A percentile compares a stretch with the other conserved stretches of the same genome.
These are phyloP conservation scores for Helleia helle DNA, from an alignment of 2,888 invertebrate species.

Conservation along the genomic window DNA sequence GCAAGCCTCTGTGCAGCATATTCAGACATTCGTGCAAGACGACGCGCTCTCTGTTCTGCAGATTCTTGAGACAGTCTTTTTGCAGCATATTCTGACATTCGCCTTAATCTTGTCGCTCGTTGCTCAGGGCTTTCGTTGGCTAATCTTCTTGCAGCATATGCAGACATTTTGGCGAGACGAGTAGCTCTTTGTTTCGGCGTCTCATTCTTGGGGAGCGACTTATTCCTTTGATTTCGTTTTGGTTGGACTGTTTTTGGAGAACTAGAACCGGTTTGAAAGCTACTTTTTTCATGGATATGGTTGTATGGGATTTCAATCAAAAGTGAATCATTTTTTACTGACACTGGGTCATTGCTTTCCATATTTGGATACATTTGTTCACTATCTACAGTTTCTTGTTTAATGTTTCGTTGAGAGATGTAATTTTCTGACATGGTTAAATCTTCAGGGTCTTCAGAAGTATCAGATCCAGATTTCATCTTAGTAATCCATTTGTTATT, in stretches of 20 bases:
- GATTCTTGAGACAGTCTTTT: constrained; percentile 50
- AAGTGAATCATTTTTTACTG: constrained; percentile 37
- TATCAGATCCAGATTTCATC: constrained; percentile 33
- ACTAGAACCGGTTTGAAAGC: background rate
- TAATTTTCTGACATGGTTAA: constrained; percentile 30
- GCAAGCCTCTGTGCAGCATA: constrained; percentile 60
- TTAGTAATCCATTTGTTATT: constrained; percentile 54
- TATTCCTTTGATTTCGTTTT: constrained; percentile 29
- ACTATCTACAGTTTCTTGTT: constrained; percentile 28
- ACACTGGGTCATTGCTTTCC: constrained; percentile 15
- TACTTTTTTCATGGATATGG: background rate
- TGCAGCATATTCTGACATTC: constrained; percentile 65
- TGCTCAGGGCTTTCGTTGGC: constrained; percentile 58
- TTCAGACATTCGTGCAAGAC: constrained; percentile 59
- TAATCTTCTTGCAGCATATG: constrained; percentile 55
- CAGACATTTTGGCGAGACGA: constrained; percentile 55
- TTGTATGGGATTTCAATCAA: constrained; percentile 17
- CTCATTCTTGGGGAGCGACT: constrained; percentile 35
- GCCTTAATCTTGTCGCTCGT: constrained; percentile 44
- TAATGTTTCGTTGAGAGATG: constrained; percentile 27
- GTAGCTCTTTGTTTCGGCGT: constrained; percentile 43
- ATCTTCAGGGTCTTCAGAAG: constrained; percentile 26
- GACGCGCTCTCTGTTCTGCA: constrained; percentile 47
- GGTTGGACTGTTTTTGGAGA: constrained; percentile 3
- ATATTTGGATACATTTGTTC: constrained; percentile 21